phyloP scores from a whole-genome alignment of 2,797 vertebrate species.

The Melanotaenia parkinsoni region DNA sequence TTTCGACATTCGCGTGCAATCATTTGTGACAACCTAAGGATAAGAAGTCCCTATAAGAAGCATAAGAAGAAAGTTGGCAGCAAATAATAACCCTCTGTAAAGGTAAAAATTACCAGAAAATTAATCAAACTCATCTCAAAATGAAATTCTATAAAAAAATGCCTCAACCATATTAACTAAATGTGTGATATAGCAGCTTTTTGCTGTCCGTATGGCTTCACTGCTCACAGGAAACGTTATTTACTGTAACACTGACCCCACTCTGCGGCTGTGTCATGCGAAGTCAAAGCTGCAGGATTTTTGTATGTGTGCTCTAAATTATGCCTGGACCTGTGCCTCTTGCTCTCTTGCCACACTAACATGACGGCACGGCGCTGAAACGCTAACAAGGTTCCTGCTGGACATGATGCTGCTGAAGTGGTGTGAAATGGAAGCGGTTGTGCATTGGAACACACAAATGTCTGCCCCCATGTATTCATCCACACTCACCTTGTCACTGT shows the following conservation, averaged over 20 bases:
- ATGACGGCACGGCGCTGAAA: conserved; percentile 43
- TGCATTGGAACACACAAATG: conserved; percentile 14
- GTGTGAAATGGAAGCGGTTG: conserved; percentile 60
- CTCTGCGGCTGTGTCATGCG: conserved; percentile 30
- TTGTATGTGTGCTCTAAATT: conserved; percentile 15
- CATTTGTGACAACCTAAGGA: no score
- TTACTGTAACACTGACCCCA: conserved; percentile 31
- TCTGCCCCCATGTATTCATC: not conserved
- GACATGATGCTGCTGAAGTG: conserved; percentile 47
- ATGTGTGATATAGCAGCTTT: not conserved
- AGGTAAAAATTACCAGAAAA: no score
- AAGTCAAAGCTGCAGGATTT: conserved; percentile 31
- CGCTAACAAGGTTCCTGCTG: conserved; percentile 64
- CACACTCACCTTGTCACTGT: conserved; percentile 20
- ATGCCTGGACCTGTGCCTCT: conserved; percentile 46
- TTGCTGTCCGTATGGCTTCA: conserved; percentile 28
- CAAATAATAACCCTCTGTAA: no score
- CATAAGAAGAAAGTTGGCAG: no score
- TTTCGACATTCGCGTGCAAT: no score
- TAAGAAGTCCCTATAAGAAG: no score
- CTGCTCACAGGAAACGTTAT: conserved; percentile 49
- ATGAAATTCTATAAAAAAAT: no score
- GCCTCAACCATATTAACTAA: no score
- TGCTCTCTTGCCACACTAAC: conserved; percentile 28
- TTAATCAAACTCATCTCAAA: no score